Base-by-base conservation (phyloP, 2,797 vertebrate genomes). In the Tarsius wallacei region DNA sequence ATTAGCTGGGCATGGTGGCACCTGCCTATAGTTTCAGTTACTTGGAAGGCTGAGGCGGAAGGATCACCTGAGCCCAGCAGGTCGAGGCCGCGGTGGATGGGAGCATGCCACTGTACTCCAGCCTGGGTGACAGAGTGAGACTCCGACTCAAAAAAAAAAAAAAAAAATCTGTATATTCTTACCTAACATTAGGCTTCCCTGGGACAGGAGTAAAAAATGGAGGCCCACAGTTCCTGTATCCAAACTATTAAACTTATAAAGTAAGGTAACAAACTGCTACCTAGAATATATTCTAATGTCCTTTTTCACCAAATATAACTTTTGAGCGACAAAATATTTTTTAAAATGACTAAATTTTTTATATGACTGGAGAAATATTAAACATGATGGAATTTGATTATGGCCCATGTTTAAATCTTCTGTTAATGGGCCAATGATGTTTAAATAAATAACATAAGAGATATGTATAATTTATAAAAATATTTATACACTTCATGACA, bases 171-270 rank as follows among this genome's bases (percentile, higher is more conserved):
- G 1, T 24, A 49, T 0, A 21, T 14, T 26, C 28, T 71, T 0
- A 26, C 17, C 31, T 85, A 94, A 64, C 14, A 57, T 0, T 63
- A 71, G 11, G n/a, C 14, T 14, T 36, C 8, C 21, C 55, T 81
- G 19, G 4, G 5, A n/a, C 2, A 87, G 2, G 17, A 71, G 0
- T 28, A 28, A 53, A 47, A 42, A 64, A 16, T 17, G 11, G 17
- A 90, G 26, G 9, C 3, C 3, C 49, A 33, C 1, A 71, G 2
- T 74, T 53, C 7, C 15, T 31, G 19, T 33, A 53, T 26, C 22
- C 83, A 47, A 96, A 77, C 3, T 22, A 61, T 94, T 70, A 47
- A 59, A 73, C 53, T 93, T 24, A 83, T 76, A n/a, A 21, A 66
- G 33, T 68, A 70, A 86, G 10, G 21, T 14, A 68, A 59, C 21